These are phyloP conservation scores for Phalacrocorax carbo DNA, from an alignment of 2,113 vertebrate species.

Conservation along the genomic window DNA sequence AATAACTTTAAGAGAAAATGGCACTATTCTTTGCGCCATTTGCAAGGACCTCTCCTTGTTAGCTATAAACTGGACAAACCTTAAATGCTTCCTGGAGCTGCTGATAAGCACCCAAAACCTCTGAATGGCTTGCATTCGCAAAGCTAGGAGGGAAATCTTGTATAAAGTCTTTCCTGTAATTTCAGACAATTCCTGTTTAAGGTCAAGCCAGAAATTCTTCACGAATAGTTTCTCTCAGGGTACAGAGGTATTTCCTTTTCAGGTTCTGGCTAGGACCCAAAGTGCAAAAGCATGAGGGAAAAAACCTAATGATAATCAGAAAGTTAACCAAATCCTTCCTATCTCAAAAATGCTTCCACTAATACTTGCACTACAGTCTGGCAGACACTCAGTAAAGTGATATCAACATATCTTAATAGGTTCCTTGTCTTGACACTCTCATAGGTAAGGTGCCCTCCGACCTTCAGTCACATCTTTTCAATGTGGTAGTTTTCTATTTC, in stretches of 20 bases:
- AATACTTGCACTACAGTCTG: background rate
- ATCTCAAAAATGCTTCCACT: background rate
- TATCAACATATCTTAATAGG: background rate
- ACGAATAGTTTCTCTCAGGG: constrained; percentile 48
- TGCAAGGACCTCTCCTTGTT: background rate
- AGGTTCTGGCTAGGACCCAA: constrained; percentile 37
- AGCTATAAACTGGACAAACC: background rate
- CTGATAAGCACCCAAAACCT: constrained; percentile 53
- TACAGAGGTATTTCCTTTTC: constrained; percentile 60
- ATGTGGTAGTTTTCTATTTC: background rate
- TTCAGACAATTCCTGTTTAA: constrained; percentile 67
- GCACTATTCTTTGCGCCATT: background rate
- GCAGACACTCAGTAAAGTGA: background rate
- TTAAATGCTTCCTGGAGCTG: background rate
- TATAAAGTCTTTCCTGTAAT: constrained; percentile 59
- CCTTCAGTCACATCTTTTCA: background rate
- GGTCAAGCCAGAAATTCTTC: constrained; percentile 63
- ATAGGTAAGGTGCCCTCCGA: background rate
- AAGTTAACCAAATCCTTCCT: constrained; percentile 1
- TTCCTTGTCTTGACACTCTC: background rate
- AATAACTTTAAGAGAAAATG: constrained; percentile 11
- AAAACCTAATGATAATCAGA: background rate
- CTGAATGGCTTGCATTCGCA: constrained; percentile 40
- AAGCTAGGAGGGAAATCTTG: constrained; percentile 42
- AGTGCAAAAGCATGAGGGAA: background rate